Base-by-base conservation (phyloP, 2,797 vertebrate species). In the Aphelocoma californica region DNA sequence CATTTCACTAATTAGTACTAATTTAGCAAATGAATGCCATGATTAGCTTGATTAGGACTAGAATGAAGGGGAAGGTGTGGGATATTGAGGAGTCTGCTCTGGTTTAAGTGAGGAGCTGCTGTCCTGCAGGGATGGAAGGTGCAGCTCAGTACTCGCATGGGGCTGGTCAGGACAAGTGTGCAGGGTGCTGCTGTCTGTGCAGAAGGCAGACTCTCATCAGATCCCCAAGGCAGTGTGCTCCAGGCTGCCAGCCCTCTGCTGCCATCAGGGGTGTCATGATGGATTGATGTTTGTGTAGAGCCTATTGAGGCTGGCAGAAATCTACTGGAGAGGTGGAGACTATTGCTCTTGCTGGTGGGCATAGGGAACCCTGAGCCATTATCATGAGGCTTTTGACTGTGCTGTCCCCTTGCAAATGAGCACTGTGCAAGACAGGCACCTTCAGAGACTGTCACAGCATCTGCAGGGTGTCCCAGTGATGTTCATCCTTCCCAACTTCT, bases 241-340 rank as follows among this genome's bases (percentile, higher is more conserved):
- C 25, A 31, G 70, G 50, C 73, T 79, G 80, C 17, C 51, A 71
- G 54, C 51, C 23, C 51, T 51, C 26, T n/a, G 44, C 89, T 85
- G 54, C 1, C 2, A 13, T 31, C 62, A 40, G 32, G 38, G 36
- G 23, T 10, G 9, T 51, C 28, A 9, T 3, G 21, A 3, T 21
- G 54, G 17, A 6, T 14, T 0, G 1, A 6, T 56, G 73, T 8
- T 86, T 0, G 0, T 14, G 9, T 2, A 28, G 12, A 62, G 8
- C 23, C 7, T 2, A 0, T 9, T 42, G 47, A 65, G 25, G 11
- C 25, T 77, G 79, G 31, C 29, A 92, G 69, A 81, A 86, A 38
- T 34, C 23, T 69, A 1, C 31, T 62, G 40, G 10, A 57, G 21
- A 53, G 18, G 9, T 54, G 45, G 17, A 73, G 32, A 40, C 6